Percentiles rank a stretch among this genome's conserved stretches.
phyloP scores from a whole-genome alignment of 2,888 invertebrate genomes.

The Dryobota labecula region DNA sequence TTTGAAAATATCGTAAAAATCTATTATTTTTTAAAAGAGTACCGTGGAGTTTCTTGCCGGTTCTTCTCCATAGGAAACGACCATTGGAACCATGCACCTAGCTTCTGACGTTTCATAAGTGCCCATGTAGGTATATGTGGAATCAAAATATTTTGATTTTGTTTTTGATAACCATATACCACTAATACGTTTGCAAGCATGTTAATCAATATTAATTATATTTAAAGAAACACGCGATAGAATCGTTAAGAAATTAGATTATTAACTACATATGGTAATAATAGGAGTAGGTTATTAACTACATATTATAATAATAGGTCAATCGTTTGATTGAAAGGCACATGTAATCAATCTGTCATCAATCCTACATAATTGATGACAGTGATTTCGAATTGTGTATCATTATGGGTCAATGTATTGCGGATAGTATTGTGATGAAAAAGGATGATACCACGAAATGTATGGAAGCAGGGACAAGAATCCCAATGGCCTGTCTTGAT shows the following conservation, averaged over 20 bases:
- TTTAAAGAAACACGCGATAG: slow-evolving; percentile 38
- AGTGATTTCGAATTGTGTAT: slow-evolving; percentile 19
- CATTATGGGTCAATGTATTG: slow-evolving; percentile 14
- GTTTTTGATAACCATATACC: background rate
- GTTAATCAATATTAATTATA: slow-evolving; percentile 3
- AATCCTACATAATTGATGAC: slow-evolving; percentile 19
- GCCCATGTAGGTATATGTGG: too few relatives aligned
- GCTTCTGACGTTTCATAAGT: too few relatives aligned
- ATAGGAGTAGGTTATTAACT: slow-evolving; percentile 7
- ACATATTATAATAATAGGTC: slow-evolving; percentile 18
- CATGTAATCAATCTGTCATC: slow-evolving; percentile 37
- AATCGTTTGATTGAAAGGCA: slow-evolving; percentile 16
- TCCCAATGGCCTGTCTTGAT: too few relatives aligned
- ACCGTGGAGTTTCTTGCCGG: too few relatives aligned
- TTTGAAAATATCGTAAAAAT: too few relatives aligned
- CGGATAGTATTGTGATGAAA: background rate
- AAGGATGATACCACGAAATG: too few relatives aligned
- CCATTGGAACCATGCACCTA: too few relatives aligned
- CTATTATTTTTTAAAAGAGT: too few relatives aligned
- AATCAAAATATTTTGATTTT: too few relatives aligned
- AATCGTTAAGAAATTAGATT: slow-evolving; percentile 32
- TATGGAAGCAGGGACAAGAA: too few relatives aligned
- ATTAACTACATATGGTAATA: slow-evolving; percentile 6
- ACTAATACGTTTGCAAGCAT: background rate
- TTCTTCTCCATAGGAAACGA: too few relatives aligned